Conservation (phyloP, 2,113 vertebrate genomes). For the Vombatus ursinus region DNA sequence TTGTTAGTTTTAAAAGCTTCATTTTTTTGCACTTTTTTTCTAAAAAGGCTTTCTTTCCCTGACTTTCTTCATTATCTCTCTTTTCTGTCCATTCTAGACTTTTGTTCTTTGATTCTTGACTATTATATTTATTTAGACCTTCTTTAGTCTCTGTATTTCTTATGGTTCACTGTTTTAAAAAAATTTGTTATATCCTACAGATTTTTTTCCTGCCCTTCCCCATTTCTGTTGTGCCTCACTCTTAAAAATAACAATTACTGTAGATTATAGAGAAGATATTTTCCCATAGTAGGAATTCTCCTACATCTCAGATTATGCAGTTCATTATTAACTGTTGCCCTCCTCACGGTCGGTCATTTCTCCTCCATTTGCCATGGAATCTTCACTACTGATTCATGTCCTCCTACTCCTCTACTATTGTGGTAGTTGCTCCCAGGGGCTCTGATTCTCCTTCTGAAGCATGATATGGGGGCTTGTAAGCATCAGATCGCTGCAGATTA, state of each 20-base stretch:
- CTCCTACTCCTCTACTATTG: background rate
- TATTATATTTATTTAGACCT: background rate
- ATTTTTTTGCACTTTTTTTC: background rate
- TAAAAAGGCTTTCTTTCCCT: background rate
- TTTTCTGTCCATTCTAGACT: background rate
- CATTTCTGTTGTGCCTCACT: background rate
- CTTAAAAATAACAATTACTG: background rate
- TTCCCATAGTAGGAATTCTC: background rate
- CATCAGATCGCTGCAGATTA: background rate
- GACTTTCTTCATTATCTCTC: background rate
- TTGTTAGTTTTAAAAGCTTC: background rate
- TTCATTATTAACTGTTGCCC: background rate
- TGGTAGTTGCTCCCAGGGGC: background rate
- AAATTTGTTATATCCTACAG: background rate
- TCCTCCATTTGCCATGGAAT: background rate
- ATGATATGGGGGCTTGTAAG: background rate
- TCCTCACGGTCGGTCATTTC: background rate
- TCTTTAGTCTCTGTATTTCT: background rate
- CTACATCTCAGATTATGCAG: background rate
- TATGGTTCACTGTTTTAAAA: background rate
- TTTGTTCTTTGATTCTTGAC: background rate
- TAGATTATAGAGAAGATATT: background rate
- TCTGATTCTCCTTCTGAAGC: background rate
- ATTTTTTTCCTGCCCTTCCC: background rate
- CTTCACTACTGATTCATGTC: background rate